A percentile compares a stretch with the other conserved stretches of the same genome.
phyloP scores from a whole-genome alignment of 2,113 vertebrate species.

The Ammospiza caudacuta region DNA sequence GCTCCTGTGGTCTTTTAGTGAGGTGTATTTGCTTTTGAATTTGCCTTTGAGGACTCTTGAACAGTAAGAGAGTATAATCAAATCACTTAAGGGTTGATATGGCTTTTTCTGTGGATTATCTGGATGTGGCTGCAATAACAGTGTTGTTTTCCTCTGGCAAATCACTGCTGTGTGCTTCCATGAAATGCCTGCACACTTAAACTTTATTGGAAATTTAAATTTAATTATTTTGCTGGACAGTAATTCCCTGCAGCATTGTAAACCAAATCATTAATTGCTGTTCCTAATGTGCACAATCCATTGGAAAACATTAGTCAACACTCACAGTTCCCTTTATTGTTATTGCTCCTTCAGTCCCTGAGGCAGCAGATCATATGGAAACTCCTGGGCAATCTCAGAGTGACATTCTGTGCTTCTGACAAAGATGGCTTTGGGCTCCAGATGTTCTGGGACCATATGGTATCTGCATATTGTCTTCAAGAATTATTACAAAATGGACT shows the following conservation, averaged over 20 bases:
- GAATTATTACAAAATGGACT: neutral
- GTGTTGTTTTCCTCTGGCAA: slow-evolving; percentile 42
- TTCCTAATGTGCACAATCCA: slow-evolving; percentile 46
- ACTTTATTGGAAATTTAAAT: slow-evolving; percentile 74
- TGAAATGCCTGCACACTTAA: slow-evolving; percentile 57
- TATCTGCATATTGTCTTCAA: slow-evolving; percentile 33
- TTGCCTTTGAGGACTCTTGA: slow-evolving; percentile 48
- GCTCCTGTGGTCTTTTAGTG: slow-evolving; percentile 17
- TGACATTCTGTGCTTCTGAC: slow-evolving; percentile 15
- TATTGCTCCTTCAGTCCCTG: slow-evolving; percentile 36
- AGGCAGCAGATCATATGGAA: slow-evolving; percentile 42
- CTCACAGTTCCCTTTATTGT: slow-evolving; percentile 45
- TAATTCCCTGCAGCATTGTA: slow-evolving; percentile 69
- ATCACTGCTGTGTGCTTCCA: slow-evolving; percentile 48
- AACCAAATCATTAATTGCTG: slow-evolving; percentile 76
- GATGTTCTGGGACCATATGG: slow-evolving; percentile 50
- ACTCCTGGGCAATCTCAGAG: slow-evolving; percentile 13
- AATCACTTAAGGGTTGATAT: slow-evolving; percentile 61
- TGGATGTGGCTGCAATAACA: slow-evolving; percentile 61
- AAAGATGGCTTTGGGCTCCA: slow-evolving; percentile 36
- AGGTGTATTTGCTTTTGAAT: slow-evolving; percentile 46
- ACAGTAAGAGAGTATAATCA: slow-evolving; percentile 27
- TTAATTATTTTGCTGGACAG: slow-evolving; percentile 72
- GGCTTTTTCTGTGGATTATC: slow-evolving; percentile 63
- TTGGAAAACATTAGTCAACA: slow-evolving; percentile 67